Percentiles rank a stretch among this genome's conserved stretches.
Evolutionary conservation across 2,888 invertebrate species (phyloP).

Genomic region (Oegoconia quadripuncta): DNA sequence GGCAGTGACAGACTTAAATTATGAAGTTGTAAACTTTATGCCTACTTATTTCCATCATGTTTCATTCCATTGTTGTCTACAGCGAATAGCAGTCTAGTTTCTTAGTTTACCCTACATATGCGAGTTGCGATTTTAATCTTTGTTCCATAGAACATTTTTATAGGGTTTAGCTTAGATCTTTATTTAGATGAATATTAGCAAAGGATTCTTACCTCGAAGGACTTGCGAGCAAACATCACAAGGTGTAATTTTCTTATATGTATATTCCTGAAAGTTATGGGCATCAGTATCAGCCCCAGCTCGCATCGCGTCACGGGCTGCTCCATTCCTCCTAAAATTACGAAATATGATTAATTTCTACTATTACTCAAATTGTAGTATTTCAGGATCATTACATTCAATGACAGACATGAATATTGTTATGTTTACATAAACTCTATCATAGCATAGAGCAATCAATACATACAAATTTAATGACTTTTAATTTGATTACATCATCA

Average conservation of each 20-base stretch:
- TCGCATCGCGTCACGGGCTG: conserved; percentile 80
- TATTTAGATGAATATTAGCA: too few relatives aligned
- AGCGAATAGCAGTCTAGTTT: not conserved
- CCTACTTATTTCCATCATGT: too few relatives aligned
- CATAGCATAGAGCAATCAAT: conserved; percentile 27
- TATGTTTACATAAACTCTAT: conserved; percentile 17
- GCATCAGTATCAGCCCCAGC: conserved; percentile 82
- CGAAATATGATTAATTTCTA: not conserved
- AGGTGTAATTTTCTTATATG: conserved; percentile 96
- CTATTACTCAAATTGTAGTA: not conserved
- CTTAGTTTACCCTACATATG: too few relatives aligned
- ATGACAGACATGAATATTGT: not conserved
- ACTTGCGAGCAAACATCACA: conserved; percentile 97
- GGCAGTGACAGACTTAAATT: conserved; percentile 26
- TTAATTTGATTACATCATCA: conserved; percentile 33
- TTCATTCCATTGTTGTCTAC: too few relatives aligned
- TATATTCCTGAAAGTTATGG: conserved; percentile 95
- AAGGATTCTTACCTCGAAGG: conserved; percentile 84
- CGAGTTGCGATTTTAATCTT: too few relatives aligned
- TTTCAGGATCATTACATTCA: not conserved
- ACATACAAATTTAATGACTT: conserved; percentile 19
- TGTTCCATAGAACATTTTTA: too few relatives aligned
- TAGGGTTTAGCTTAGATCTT: too few relatives aligned
- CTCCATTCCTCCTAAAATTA: conserved; percentile 84
- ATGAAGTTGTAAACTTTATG: too few relatives aligned